Base-by-base conservation (phyloP, 2,888 invertebrate species). In the Macrosoma leucophasiata region DNA sequence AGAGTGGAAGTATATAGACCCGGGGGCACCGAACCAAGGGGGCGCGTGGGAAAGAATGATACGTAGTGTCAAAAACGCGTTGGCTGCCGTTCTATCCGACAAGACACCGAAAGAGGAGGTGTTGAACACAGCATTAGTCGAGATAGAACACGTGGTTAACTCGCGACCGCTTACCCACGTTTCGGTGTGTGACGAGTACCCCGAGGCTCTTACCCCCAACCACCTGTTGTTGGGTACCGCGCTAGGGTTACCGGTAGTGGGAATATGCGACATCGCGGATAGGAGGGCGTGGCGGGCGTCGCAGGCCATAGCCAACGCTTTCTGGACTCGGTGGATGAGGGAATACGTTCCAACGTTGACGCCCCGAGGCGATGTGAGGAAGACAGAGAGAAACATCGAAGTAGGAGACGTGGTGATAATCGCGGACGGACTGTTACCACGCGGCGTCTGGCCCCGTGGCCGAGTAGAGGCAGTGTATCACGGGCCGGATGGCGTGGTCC, bases 151-250 rank as follows among this genome's bases (percentile, higher is more conserved):
- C 13, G 19, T 25, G 2, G 28, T 44, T 1, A 44, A 41, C 23
- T 5, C 27, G 1, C 33, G 41, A 6, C 39, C 55, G 2, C 24
- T 58, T 8, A 50, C 45, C 1, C 48, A 52, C 35, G 54, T 55
- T 0, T 48, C 50, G 2, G 37, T 46, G 5, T 46, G 50, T 8
- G 12, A 11, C 1, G 14, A 31, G 8, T 39, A 46, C 15, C 17
- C 23, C 1, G 52, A 52, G 25, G 18, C 45, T 0, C 27, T 55
- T 5, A 55, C 55, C 1, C 41, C 37, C 3, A 42, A 39, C 28
- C 39, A 41, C 17, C 37, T 42, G 8, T 20, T 41, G 2, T 7
- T 41, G 13, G 39, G 33, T 5, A 27, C 33, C 10, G 26, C 27
- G 10, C 11, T 7, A n/a, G 29, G 22, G 10, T 10, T 29, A 15